Conservation (phyloP, 2,888 invertebrate species). For the Drosophila atripex region DNA sequence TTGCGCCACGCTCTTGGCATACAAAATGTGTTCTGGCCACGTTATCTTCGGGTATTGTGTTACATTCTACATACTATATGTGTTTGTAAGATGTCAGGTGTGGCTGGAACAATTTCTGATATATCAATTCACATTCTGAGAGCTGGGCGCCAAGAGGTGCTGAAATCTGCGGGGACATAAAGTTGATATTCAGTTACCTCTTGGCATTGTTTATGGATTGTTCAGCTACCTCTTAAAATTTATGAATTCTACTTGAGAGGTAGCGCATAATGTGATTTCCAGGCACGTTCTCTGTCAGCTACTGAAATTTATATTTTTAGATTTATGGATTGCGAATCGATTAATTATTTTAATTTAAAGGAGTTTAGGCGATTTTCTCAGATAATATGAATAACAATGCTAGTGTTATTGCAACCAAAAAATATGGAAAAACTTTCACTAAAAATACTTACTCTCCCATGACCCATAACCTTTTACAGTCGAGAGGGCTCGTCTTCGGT, state of each 20-base stretch:
- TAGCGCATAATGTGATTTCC: constrained; percentile 31
- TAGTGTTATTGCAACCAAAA: background rate
- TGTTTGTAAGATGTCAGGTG: constrained; percentile 63
- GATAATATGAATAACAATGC: background rate
- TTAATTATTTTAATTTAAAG: constrained; percentile 10
- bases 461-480: constrained; percentile 24
- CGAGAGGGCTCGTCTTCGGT: constrained; percentile 37
- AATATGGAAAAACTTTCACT: constrained; percentile 7
- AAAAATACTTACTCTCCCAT: constrained; percentile 21
- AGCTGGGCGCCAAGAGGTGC: constrained; percentile 13
- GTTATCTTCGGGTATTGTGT: constrained; percentile 49
- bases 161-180: constrained; percentile 14
- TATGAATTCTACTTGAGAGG: constrained; percentile 23
- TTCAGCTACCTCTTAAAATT: constrained; percentile 17
- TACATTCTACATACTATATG: constrained; percentile 44
- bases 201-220: constrained; percentile 31
- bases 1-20: constrained; percentile 62
- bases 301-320: constrained; percentile 22
- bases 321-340: constrained; percentile 16
- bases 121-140: constrained; percentile 58
- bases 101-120: constrained; percentile 57
- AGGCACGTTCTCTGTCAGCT: constrained; percentile 38
- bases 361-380: background rate
- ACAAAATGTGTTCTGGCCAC: constrained; percentile 53
- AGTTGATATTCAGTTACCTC: constrained; percentile 15